Base-by-base conservation (phyloP, 2,888 invertebrate species). In the Erannis defoliaria region DNA sequence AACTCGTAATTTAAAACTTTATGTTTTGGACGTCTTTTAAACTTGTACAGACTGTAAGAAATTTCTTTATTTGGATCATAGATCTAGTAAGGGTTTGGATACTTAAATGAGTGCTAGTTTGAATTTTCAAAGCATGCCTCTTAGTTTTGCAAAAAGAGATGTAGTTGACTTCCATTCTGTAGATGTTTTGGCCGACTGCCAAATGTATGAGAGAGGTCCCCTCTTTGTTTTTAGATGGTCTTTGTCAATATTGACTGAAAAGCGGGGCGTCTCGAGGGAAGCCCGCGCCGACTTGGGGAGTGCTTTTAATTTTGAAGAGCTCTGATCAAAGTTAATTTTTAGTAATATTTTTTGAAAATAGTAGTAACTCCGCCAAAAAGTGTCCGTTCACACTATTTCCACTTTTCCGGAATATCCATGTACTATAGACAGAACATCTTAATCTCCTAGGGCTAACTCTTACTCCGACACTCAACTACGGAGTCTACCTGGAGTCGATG, bases 171-270 rank as follows among this genome's bases (percentile, higher is more conserved):
- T 71, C 75, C 70, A 76, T 73, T n/a, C n/a, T n/a, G n/a, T 75
- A 75, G 72, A 73, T 75, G 64, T 72, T 67, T 73, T 79, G 80
- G 80, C 75, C 26, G 66, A 57, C 68, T 62, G 80, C 85, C 84
- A 82, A 78, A 74, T 72, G 72, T 74, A 78, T 72, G 73, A 80
- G 81, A 73, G 72, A 68, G 71, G 72, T 73, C 71, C 74, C 75
- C 78, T 71, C 53, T 80, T 81, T 82, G 81, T 82, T 80, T 81
- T 81, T 75, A 68, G 72, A 75, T 71, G 67, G 76, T 75, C 78
- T 80, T 75, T 79, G 78, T 83, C 77, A 77, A 80, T 78, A 78
- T 80, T 78, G 76, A 75, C 73, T 55, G 68, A 74, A 72, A 71
- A 77, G 67, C 60, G 71, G 71, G 72, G 18, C 14, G 50, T 26